These are phyloP conservation scores for Tupaia tana DNA, from an alignment of 2,113 vertebrate genomes.

Conservation along the genomic window DNA sequence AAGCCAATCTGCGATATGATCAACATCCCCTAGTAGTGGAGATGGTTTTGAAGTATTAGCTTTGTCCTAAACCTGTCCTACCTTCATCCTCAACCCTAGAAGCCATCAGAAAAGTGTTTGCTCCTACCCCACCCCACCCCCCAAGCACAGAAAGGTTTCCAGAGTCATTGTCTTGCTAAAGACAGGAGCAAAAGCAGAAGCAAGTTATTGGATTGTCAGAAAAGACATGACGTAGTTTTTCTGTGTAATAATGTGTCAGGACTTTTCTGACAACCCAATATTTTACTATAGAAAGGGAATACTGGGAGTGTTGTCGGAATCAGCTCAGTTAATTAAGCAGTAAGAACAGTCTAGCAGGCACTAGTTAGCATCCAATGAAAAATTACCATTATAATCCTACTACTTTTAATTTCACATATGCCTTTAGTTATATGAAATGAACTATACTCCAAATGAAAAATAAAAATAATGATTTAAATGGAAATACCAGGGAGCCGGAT, in stretches of 20 bases:
- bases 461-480: not conserved
- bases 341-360: not conserved
- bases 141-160: not conserved
- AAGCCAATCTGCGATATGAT: slow-evolving; percentile 32
- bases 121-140: not conserved
- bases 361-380: not conserved
- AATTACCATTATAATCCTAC: not conserved
- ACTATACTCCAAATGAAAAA: not conserved
- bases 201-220: too few relatives aligned
- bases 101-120: slow-evolving; percentile 32
- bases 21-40: not conserved
- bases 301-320: not conserved
- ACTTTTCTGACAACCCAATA: too few relatives aligned
- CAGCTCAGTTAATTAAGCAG: not conserved
- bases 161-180: not conserved
- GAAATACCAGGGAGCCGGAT: not conserved
- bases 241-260: too few relatives aligned
- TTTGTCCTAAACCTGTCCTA: not conserved
- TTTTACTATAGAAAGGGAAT: not conserved
- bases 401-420: not conserved
- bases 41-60: not conserved
- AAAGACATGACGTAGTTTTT: too few relatives aligned
- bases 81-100: not conserved
- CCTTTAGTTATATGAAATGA: slow-evolving; percentile 12
- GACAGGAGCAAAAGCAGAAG: slow-evolving; percentile 13